phyloP scores from a whole-genome alignment of 2,888 invertebrate genomes.

The Caenorhabditis drosophilae region DNA sequence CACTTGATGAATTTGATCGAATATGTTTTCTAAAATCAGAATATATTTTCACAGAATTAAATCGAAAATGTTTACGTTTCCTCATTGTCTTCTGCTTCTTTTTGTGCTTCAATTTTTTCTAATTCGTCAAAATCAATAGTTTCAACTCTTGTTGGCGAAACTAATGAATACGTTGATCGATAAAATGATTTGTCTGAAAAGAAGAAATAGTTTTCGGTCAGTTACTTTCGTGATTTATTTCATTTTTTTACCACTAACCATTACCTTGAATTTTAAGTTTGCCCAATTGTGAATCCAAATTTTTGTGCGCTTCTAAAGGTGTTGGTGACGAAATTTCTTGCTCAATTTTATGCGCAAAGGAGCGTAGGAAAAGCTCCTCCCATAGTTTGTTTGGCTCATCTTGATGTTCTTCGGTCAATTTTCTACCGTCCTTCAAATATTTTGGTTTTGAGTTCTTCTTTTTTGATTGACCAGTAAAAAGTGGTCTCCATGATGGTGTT shows the following conservation, averaged over 20 bases:
- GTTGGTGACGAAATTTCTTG: conserved; percentile 57
- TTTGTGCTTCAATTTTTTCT: conserved; percentile 15
- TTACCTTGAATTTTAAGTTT: conserved; percentile 47
- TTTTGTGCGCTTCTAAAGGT: conserved; percentile 47
- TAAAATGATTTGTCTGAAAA: conserved; percentile 48
- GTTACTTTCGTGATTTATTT: not conserved
- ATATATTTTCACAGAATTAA: not conserved
- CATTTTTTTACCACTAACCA: not conserved
- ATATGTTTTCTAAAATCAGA: conserved; percentile 13
- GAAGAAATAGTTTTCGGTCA: not conserved
- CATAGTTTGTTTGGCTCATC: conserved; percentile 58
- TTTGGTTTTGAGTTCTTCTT: conserved; percentile 46
- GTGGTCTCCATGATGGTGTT: conserved; percentile 47
- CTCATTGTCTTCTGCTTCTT: not conserved
- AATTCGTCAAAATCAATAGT: conserved; percentile 37
- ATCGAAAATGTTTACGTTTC: not conserved
- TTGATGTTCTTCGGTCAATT: conserved; percentile 31
- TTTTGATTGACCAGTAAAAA: conserved; percentile 47
- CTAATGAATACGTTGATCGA: conserved; percentile 48
- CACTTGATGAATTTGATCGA: conserved; percentile 31
- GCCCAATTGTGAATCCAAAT: conserved; percentile 38
- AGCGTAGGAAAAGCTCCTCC: conserved; percentile 58
- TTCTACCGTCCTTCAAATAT: conserved; percentile 59
- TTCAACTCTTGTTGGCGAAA: conserved; percentile 38
- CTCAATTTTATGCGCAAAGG: conserved; percentile 62